Evolutionary conservation across 2,113 vertebrate genomes (phyloP), one percentile per base, ranked within the genome.

Genomic region (Hydrolagus affinis): DNA sequence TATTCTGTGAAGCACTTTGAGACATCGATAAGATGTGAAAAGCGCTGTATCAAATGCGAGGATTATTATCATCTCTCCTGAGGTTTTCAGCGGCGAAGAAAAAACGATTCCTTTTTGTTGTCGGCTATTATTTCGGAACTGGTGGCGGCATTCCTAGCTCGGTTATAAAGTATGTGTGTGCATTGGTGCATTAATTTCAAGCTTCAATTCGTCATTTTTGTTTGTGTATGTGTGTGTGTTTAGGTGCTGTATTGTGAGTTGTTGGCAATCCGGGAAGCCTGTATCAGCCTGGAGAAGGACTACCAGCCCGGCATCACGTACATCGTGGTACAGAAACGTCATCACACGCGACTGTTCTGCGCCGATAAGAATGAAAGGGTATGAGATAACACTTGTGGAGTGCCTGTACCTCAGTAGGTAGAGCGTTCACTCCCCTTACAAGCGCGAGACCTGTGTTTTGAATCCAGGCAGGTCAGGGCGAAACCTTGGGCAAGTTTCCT

Each of bases 261-360:
- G 91, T 94, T 99, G 89, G 98, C 98, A 88, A 98, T 99, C 89
- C 93, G 98, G 87, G 98, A 99, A 93, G 98, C 98, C 91, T 99
- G 98, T 87, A 99, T 99, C 91, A 97, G 95, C 90, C 91, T 99
- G 93, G 98, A 99, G 92, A 99, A 99, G 86, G 98, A 99, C 89
- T 99, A 99, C 91, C 98, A 99, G 92, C 98, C 98, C 25, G 98
- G 98, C 90, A 99, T 99, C 92, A 99, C 98, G 21, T 99, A 99
- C 88, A 98, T 99, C 23, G 98, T 98, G 87, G 98, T 99, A 89
- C 98, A 99, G 93, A 99, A 99, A 90, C 93, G 98, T 86, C 98
- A 99, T 92, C 98, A 99, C n/a, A 99, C 98, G 0, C 96, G 98
- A 75, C 90, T 99, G 88, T 99, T 99, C 93, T 99, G 98, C 89